These are phyloP conservation scores for Adelognathus sp. DNA, from an alignment of 2,888 invertebrate genomes.

Conservation along the genomic window DNA sequence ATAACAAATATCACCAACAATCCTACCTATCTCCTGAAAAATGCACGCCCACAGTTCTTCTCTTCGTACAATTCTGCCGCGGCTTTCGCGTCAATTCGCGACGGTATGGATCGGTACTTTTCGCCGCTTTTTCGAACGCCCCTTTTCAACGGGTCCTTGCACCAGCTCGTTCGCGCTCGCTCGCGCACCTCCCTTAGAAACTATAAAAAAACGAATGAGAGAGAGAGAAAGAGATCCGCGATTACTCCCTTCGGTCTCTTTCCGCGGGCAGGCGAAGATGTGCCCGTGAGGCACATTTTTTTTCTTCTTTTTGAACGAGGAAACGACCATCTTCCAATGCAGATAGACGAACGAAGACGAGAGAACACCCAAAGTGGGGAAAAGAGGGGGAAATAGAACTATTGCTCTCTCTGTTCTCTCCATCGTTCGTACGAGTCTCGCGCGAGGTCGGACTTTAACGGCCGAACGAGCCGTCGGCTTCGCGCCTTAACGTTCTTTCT, in stretches of 20 bases:
- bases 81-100: slow-evolving; percentile 36
- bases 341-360: slow-evolving; percentile 47
- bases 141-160: slow-evolving; percentile 54
- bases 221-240: slow-evolving; percentile 55
- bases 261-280: slow-evolving; percentile 44
- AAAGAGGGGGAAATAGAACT: slow-evolving; percentile 48
- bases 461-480: slow-evolving; percentile 63
- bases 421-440: slow-evolving; percentile 7
- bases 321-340: slow-evolving; percentile 29
- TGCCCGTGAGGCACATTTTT: slow-evolving; percentile 59
- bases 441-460: slow-evolving; percentile 61
- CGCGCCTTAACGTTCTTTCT: slow-evolving; percentile 64
- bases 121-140: slow-evolving; percentile 53
- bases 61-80: neutral
- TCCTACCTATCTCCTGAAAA: neutral
- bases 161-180: slow-evolving; percentile 15
- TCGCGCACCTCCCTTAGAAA: no score
- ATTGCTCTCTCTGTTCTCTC: neutral
- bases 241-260: slow-evolving; percentile 43
- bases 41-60: neutral
- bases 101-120: slow-evolving; percentile 40
- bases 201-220: no score
- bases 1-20: neutral
- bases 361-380: slow-evolving; percentile 40
- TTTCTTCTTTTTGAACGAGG: slow-evolving; percentile 54